Percentiles rank a stretch among this genome's conserved stretches.
phyloP scores from a whole-genome alignment of 2,797 vertebrate species.

The Enteromius radiatus region DNA sequence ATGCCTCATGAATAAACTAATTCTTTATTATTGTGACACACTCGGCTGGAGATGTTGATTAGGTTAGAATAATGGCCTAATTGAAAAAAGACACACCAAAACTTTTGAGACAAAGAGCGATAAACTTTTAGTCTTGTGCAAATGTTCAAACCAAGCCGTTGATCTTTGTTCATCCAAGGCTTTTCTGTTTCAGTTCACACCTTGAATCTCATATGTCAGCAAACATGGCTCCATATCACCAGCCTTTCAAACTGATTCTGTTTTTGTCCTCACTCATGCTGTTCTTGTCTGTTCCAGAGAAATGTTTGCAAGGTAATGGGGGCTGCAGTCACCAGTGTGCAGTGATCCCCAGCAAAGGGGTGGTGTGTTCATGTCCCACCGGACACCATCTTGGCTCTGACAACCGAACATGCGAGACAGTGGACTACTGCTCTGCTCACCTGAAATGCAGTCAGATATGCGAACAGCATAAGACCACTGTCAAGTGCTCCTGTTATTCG shows the following conservation, averaged over 20 bases:
- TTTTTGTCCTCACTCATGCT: conserved; percentile 5
- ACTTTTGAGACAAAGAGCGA: neutral
- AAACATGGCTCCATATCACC: conserved; percentile 18
- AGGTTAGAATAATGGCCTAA: conserved; percentile 4
- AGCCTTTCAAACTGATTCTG: conserved; percentile 1
- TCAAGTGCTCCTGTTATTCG: conserved; percentile 96
- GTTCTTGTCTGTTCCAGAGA: conserved; percentile 74
- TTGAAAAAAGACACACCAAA: neutral
- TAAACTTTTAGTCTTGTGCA: conserved; percentile 10
- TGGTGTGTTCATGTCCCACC: conserved; percentile 90
- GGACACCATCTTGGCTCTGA: conserved; percentile 86
- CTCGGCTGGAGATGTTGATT: conserved; percentile 35
- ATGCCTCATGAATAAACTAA: conserved; percentile 32
- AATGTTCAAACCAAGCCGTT: neutral
- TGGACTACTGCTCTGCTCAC: conserved; percentile 93
- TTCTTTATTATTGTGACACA: conserved; percentile 37
- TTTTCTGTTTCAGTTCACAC: conserved; percentile 20
- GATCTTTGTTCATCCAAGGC: neutral
- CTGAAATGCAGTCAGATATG: conserved; percentile 95
- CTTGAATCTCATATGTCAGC: conserved; percentile 3
- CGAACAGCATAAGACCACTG: conserved; percentile 93
- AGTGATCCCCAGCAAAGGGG: conserved; percentile 90
- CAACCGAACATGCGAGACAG: conserved; percentile 91
- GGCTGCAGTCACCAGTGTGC: conserved; percentile 97
- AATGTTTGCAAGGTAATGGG: conserved; percentile 92